phyloP scores from a whole-genome alignment of 1,140 invertebrate genomes.

The Saccostrea echinata region DNA sequence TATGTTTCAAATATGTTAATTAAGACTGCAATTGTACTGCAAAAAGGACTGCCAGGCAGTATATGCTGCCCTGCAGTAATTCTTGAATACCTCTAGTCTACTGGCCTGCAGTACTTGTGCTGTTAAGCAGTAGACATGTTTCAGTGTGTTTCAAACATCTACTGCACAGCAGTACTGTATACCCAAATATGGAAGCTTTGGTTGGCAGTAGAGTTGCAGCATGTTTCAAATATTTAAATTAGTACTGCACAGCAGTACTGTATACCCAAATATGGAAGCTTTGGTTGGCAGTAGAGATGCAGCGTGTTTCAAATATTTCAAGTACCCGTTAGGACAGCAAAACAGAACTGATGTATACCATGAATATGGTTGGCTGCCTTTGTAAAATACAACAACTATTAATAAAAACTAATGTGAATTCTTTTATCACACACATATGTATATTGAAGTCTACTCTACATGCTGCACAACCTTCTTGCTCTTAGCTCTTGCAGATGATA shows the following conservation, averaged over 20 bases:
- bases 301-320: constrained; percentile 17
- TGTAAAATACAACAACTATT: not conserved
- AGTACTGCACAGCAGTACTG: not conserved
- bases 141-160: too few species aligned
- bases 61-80: too few species aligned
- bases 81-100: too few species aligned
- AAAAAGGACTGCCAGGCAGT: too few species aligned
- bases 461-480: not conserved
- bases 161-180: too few species aligned
- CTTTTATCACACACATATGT: not conserved
- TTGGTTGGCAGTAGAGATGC: not conserved
- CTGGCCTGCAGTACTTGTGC: too few species aligned
- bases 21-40: too few species aligned
- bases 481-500: not conserved
- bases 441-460: not conserved
- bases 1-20: too few species aligned
- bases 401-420: not conserved
- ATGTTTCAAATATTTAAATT: not conserved
- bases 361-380: not conserved
- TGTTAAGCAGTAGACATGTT: not conserved
- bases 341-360: not conserved
- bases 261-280: not conserved
- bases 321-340: not conserved
- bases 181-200: too few species aligned
- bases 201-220: too few species aligned